phyloP scores from a whole-genome alignment of 2,888 invertebrate genomes.

The Lasioglossum zephyrum region DNA sequence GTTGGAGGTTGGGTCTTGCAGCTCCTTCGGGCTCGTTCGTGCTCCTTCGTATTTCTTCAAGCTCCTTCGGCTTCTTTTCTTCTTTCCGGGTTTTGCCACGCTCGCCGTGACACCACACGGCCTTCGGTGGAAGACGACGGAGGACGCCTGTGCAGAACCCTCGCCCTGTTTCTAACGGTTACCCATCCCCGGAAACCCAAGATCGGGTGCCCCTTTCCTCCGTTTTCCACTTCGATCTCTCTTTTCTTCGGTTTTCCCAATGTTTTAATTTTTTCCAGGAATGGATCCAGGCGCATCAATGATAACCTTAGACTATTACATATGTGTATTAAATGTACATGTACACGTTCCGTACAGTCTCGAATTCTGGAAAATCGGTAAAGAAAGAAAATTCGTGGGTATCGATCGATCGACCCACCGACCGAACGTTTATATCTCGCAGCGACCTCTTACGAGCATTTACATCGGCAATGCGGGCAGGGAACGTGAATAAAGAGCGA shows the following conservation, averaged over 20 bases:
- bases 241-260: background rate
- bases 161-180: slow-evolving; percentile 66
- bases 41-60: slow-evolving; percentile 64
- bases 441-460: slow-evolving; percentile 17
- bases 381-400: background rate
- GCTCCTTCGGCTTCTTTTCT: slow-evolving; percentile 71
- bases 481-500: background rate
- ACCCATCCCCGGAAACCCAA: slow-evolving; percentile 69
- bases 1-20: slow-evolving; percentile 52
- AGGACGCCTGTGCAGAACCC: slow-evolving; percentile 71
- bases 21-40: slow-evolving; percentile 65
- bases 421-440: slow-evolving; percentile 5
- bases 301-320: background rate
- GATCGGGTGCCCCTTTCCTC: slow-evolving; percentile 50
- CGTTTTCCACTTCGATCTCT: slow-evolving; percentile 19
- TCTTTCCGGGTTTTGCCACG: slow-evolving; percentile 66
- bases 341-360: background rate
- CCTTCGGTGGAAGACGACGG: slow-evolving; percentile 70
- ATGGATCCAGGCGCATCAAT: background rate
- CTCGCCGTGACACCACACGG: slow-evolving; percentile 67
- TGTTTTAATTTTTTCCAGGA: background rate
- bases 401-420: slow-evolving; percentile 16
- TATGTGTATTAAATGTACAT: background rate
- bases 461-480: background rate
- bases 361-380: background rate